phyloP scores from a whole-genome alignment of 2,888 invertebrate species.

The Ptilodon capucinus region DNA sequence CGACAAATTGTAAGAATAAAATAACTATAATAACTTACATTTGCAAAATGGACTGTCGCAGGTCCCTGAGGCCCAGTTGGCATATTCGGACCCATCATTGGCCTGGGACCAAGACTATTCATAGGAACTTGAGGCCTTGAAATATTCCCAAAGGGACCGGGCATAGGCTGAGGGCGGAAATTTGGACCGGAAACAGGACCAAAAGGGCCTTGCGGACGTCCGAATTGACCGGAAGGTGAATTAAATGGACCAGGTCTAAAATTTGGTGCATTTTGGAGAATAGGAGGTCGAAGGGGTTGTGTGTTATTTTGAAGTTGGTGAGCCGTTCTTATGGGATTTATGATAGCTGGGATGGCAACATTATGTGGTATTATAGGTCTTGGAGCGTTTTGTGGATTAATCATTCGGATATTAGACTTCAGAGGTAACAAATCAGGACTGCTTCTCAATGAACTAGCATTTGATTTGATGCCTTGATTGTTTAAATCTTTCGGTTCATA shows the following conservation, averaged over 20 bases:
- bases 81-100: conserved; percentile 8
- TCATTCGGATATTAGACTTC: background rate
- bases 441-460: background rate
- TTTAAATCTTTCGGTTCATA: background rate
- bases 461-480: background rate
- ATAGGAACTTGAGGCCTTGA: conserved; percentile 5
- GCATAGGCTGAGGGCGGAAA: conserved; percentile 6
- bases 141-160: conserved; percentile 1
- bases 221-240: conserved; percentile 1
- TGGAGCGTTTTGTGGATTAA: too few relatives aligned
- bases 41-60: conserved; percentile 37
- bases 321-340: too few relatives aligned
- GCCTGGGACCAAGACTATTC: conserved; percentile 1
- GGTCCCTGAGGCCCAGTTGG: conserved; percentile 15
- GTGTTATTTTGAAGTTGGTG: conserved; percentile 1
- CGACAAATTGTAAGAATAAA: background rate
- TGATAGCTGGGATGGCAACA: too few relatives aligned
- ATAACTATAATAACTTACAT: conserved; percentile 43
- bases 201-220: conserved; percentile 3
- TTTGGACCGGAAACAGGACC: conserved; percentile 1
- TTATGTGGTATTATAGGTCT: background rate
- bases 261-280: background rate
- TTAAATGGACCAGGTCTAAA: background rate
- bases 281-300: background rate
- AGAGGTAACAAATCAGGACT: background rate